Percentiles rank a stretch among this genome's conserved stretches.
phyloP scores from a whole-genome alignment of 2,797 vertebrate genomes.

The Psittacula derbiana region DNA sequence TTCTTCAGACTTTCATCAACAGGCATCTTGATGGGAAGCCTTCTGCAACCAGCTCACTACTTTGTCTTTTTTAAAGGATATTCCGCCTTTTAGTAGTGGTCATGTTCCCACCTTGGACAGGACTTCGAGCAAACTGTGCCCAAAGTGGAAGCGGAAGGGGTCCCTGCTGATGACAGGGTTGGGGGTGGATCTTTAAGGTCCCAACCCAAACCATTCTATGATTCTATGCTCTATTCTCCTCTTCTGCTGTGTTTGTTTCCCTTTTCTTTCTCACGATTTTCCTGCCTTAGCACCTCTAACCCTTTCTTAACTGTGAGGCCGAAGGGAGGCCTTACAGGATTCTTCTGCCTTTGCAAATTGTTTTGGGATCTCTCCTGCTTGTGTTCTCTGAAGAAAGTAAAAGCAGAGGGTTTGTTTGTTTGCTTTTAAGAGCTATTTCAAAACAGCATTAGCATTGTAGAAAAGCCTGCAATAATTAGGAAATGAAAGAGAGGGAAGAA shows the following conservation, averaged over 20 bases:
- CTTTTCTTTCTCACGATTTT: not conserved
- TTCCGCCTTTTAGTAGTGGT: not conserved
- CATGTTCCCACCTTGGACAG: not conserved
- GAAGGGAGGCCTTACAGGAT: not conserved
- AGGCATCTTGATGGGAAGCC: not conserved
- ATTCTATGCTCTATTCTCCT: not conserved
- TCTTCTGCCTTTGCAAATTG: not conserved
- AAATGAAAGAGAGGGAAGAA: constrained; percentile 24
- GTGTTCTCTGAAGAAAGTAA: not conserved
- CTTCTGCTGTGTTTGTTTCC: not conserved
- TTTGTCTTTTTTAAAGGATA: not conserved
- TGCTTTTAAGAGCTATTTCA: not conserved
- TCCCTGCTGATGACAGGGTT: not conserved
- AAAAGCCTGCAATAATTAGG: not conserved
- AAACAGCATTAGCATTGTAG: not conserved
- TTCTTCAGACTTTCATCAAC: not conserved
- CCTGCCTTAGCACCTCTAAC: not conserved
- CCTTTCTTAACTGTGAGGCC: not conserved
- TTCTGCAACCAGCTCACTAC: not conserved
- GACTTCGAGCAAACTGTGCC: not conserved
- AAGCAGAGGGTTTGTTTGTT: not conserved
- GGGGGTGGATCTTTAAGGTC: not conserved
- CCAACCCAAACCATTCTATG: not conserved
- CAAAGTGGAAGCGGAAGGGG: not conserved
- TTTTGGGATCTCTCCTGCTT: not conserved